Evolutionary conservation across 1,140 invertebrate genomes (phyloP), one percentile per base, ranked within the genome.

Genomic region (Psix sp.): DNA sequence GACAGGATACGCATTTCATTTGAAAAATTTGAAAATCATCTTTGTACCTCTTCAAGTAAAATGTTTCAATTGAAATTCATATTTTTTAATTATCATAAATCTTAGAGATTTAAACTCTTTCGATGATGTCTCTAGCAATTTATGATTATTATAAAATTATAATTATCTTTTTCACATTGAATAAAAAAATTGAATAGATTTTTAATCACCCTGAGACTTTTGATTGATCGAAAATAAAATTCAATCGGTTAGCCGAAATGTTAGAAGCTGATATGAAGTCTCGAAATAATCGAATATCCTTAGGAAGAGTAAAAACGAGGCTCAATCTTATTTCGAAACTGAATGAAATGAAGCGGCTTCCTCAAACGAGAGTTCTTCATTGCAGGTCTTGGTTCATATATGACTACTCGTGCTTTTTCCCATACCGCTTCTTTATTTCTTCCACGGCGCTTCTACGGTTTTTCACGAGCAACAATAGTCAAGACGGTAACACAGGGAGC

Each of bases 311-410:
- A 68, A 70, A 75, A 74, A 71, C 38, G 59, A 65, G 54, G 71
- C 71, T 67, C 77, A 77, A 83, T 82, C 79, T 82, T 80, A 82
- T 83, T 82, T 81, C 76, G 79, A 83, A 83, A 81, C 78, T 79
- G 81, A 83, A 82, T 83, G 80, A 82, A 83, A 83, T 79, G 78
- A 81, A 77, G 77, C 79, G 80, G 81, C 80, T 77, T 80, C 78
- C 81, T 83, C 81, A 83, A 83, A 83, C 81, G 78, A 82, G 76
- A 59, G 59, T 74, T 72, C 62, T 76, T 66, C 63, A 59, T 52
- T 62, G 42, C 59, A 17, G 63, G 40, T 10, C 10, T 62, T 17
- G 43, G 45, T 60, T 43, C 57, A 68, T 42, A 67, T 76, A 74
- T 56, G 60, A 68, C 63, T 56, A 57, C 68, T 56, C 59, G 57